Percentiles rank a stretch among this genome's conserved stretches.
Conservation (phyloP, 1,140 invertebrate genomes). For the Magallana gigas region DNA sequence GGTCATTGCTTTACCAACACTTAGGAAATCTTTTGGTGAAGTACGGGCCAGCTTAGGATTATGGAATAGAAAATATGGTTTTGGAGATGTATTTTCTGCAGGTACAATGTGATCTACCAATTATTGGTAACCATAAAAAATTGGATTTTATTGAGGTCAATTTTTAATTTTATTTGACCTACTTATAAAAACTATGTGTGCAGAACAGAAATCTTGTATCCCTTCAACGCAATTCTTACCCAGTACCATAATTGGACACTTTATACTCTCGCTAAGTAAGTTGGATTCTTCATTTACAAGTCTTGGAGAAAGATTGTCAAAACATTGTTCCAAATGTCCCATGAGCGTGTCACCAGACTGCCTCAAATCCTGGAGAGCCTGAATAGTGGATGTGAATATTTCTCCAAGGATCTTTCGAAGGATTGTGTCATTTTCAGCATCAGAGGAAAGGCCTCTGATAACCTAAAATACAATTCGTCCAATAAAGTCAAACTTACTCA, state of each 20-base stretch:
- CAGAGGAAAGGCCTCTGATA: slow-evolving; percentile 38
- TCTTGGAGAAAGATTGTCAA: background rate
- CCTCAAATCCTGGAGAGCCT: slow-evolving; percentile 29
- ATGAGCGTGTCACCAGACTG: slow-evolving; percentile 42
- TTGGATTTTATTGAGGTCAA: too few species aligned
- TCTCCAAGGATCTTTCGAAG: slow-evolving; percentile 38
- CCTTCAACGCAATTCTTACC: slow-evolving; percentile 39
- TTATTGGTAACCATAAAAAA: too few species aligned
- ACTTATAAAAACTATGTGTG: too few species aligned
- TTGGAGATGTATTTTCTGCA: too few species aligned
- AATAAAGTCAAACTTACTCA: background rate
- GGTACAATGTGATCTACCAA: too few species aligned
- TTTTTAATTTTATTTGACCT: too few species aligned
- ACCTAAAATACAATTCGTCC: slow-evolving; percentile 30
- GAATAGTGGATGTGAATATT: slow-evolving; percentile 38
- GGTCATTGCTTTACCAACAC: too few species aligned
- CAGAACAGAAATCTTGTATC: too few species aligned
- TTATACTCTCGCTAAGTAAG: slow-evolving; percentile 44
- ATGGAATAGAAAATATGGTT: too few species aligned
- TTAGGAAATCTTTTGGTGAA: too few species aligned
- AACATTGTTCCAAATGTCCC: slow-evolving; percentile 38
- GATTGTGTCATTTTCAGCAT: slow-evolving; percentile 49
- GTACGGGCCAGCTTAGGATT: too few species aligned
- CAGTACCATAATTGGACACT: slow-evolving; percentile 54
- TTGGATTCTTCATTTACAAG: slow-evolving; percentile 44